Percentiles rank a stretch among this genome's conserved stretches.
These are phyloP conservation scores for Parapristionchus giblindavisi DNA, from an alignment of 2,888 invertebrate species.

Conservation along the genomic window DNA sequence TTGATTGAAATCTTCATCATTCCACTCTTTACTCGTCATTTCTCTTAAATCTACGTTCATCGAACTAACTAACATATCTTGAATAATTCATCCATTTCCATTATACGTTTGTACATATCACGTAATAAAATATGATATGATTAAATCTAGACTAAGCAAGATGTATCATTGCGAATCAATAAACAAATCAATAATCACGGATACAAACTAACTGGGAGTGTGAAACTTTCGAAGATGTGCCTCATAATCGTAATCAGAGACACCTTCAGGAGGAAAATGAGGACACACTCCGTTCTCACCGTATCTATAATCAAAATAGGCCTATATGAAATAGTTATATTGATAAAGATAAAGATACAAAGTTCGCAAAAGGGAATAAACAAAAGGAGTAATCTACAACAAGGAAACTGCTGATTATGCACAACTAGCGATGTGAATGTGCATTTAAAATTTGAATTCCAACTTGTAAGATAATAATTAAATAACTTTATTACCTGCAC, in stretches of 20 bases:
- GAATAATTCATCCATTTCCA: background rate
- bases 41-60: background rate
- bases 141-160: too few species aligned
- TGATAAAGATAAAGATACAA: too few species aligned
- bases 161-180: too few species aligned
- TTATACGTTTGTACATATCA: too few species aligned
- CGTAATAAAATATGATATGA: too few species aligned
- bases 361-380: too few species aligned
- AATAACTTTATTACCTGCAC: conserved; percentile 49
- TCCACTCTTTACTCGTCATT: background rate
- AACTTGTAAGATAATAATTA: background rate
- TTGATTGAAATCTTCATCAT: background rate
- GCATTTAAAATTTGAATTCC: background rate
- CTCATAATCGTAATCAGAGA: conserved; percentile 86
- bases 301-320: conserved; percentile 78
- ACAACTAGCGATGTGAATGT: too few species aligned
- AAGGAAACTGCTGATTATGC: too few species aligned
- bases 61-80: background rate
- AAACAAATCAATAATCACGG: background rate
- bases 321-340: too few species aligned
- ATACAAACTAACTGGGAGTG: conserved; percentile 41
- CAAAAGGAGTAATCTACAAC: too few species aligned
- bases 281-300: conserved; percentile 87
- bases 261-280: conserved; percentile 86
- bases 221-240: conserved; percentile 82